phyloP scores from a whole-genome alignment of 2,888 invertebrate genomes.

The Chymomyza amoena region DNA sequence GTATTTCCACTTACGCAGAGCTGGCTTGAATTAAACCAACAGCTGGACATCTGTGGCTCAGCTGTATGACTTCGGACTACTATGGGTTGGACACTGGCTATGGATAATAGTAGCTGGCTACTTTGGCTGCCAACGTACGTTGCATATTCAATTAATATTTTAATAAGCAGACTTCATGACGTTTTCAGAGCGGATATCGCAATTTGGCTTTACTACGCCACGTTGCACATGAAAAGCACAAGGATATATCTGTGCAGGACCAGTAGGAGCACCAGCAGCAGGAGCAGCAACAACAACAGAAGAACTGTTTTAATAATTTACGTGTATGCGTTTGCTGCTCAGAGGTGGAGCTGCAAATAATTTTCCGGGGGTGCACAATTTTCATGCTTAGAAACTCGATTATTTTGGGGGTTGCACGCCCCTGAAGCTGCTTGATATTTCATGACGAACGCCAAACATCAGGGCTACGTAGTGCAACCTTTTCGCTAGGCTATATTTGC shows the following conservation, averaged over 20 bases:
- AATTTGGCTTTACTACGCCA: slow-evolving; percentile 62
- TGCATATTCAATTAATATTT: slow-evolving; percentile 73
- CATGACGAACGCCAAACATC: background rate
- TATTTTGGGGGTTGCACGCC: background rate
- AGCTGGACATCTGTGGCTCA: background rate
- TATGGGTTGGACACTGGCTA: background rate
- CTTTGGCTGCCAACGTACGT: slow-evolving; percentile 33
- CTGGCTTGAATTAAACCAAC: background rate
- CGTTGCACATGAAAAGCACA: slow-evolving; percentile 48
- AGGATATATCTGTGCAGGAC: slow-evolving; percentile 17
- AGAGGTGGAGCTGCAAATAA: background rate
- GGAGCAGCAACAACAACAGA: background rate
- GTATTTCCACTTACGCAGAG: background rate
- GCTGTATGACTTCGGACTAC: background rate
- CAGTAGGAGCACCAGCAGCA: background rate
- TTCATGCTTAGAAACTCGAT: background rate
- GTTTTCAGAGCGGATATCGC: slow-evolving; percentile 63
- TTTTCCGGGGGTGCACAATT: too few species aligned
- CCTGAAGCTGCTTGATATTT: background rate
- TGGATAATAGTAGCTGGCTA: background rate
- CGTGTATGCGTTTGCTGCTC: slow-evolving; percentile 5
- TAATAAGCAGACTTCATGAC: slow-evolving; percentile 68
- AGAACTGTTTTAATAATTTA: slow-evolving; percentile 56
- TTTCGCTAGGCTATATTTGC: background rate
- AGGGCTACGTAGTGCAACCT: background rate